phyloP scores from a whole-genome alignment of 2,888 invertebrate species.

The Hypomecis punctinalis region DNA sequence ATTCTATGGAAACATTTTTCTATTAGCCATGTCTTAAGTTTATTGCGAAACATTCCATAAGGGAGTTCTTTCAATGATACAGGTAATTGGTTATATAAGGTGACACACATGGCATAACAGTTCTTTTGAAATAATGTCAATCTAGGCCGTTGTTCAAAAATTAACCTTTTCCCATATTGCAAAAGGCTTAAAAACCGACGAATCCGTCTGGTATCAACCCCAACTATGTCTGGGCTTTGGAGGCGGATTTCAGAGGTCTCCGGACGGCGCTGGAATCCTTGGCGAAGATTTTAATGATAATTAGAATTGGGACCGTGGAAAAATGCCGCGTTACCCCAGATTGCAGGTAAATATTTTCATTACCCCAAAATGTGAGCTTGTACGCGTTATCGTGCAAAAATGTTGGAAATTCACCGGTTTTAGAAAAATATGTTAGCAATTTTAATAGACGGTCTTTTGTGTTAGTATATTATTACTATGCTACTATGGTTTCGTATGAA shows the following conservation, averaged over 20 bases:
- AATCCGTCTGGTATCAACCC: conserved; percentile 6
- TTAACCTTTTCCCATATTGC: too few species aligned
- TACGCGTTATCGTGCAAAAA: conserved; percentile 19
- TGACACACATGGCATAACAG: too few species aligned
- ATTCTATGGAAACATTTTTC: too few species aligned
- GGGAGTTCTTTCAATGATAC: too few species aligned
- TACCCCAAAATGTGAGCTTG: conserved; percentile 17
- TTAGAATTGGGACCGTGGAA: conserved; percentile 27
- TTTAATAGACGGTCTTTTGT: conserved; percentile 6
- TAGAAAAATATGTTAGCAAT: conserved; percentile 7
- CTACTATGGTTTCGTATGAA: too few species aligned
- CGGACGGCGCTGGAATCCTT: conserved; percentile 25
- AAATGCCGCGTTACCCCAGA: conserved; percentile 22
- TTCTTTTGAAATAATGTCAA: too few species aligned
- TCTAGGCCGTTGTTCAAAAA: too few species aligned
- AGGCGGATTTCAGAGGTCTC: conserved; percentile 27
- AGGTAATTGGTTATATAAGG: too few species aligned
- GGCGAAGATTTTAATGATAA: conserved; percentile 38
- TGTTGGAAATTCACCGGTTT: conserved; percentile 6
- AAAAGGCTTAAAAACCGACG: too few species aligned
- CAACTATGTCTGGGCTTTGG: conserved; percentile 12
- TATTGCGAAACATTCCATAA: too few species aligned
- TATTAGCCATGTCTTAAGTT: too few species aligned
- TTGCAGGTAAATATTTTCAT: conserved; percentile 30
- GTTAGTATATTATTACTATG: neutral